phyloP scores from a whole-genome alignment of 2,797 vertebrate species.

The Coilia nasus region DNA sequence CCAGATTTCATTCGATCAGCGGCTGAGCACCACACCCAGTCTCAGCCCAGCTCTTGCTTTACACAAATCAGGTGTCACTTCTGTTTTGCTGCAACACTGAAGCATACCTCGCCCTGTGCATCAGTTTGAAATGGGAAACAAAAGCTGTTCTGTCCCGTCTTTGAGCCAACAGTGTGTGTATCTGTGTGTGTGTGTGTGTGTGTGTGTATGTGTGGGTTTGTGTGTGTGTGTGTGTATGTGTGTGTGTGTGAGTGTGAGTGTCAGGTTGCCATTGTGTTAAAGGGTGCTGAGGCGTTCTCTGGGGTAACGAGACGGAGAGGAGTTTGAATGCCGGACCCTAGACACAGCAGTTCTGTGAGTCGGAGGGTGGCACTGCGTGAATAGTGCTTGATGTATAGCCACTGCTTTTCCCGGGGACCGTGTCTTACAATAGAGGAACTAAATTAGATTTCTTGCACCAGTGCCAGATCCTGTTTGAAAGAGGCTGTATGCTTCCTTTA shows the following conservation, averaged over 20 bases:
- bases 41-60: constrained; percentile 7
- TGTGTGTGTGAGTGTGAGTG: constrained; percentile 31
- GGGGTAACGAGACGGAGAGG: constrained; percentile 9
- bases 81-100: constrained; percentile 3
- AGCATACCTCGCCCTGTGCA: constrained; percentile 1
- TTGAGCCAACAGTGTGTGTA: not conserved
- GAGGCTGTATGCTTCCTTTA: too few species aligned
- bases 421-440: constrained; percentile 23
- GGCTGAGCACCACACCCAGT: constrained; percentile 5
- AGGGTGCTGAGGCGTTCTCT: not conserved
- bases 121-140: constrained; percentile 21
- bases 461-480: too few species aligned
- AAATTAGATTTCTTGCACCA: not conserved
- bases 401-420: constrained; percentile 22
- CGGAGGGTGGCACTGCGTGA: not conserved
- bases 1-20: not conserved
- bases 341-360: constrained; percentile 3
- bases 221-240: not conserved
- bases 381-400: not conserved
- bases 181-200: not conserved
- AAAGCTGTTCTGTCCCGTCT: constrained; percentile 13
- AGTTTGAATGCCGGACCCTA: constrained; percentile 14
- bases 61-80: constrained; percentile 17
- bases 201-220: not conserved
- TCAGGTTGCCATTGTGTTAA: constrained; percentile 24